Evolutionary conservation across 2,888 invertebrate genomes (phyloP).

Genomic region (Strigamia crassipes): DNA sequence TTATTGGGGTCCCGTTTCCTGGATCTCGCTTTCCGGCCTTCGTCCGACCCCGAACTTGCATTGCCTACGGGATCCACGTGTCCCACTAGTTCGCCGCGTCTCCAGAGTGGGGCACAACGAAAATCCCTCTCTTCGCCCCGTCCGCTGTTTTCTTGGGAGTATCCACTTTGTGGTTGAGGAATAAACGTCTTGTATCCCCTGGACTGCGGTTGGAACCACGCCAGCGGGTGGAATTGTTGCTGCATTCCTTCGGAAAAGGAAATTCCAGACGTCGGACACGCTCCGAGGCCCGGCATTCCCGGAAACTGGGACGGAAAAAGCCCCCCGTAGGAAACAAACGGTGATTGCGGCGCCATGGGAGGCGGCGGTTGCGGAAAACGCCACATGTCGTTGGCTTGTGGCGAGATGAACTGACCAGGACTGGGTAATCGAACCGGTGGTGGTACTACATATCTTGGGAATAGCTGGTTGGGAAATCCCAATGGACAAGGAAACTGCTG

Average conservation of each 20-base stretch:
- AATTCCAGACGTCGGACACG: neutral
- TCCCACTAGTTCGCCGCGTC: neutral
- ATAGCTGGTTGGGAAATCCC: constrained; percentile 15
- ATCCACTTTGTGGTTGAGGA: neutral
- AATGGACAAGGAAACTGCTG: constrained; percentile 17
- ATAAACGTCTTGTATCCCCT: neutral
- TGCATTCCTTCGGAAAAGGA: neutral
- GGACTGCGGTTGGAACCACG: neutral
- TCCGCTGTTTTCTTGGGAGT: neutral
- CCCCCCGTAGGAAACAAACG: neutral
- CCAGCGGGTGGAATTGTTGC: neutral
- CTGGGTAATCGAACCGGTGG: constrained; percentile 39
- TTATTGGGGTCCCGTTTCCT: constrained; percentile 27
- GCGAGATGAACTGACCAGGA: constrained; percentile 19
- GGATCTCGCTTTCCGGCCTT: neutral
- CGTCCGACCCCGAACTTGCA: neutral
- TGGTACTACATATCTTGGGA: constrained; percentile 3
- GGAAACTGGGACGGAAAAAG: neutral
- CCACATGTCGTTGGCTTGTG: neutral
- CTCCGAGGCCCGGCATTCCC: neutral
- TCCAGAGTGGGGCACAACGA: neutral
- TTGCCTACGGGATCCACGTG: neutral
- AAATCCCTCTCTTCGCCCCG: neutral
- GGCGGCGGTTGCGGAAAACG: neutral
- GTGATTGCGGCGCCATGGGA: neutral